Base-by-base conservation (phyloP, 2,113 vertebrate genomes). In the Epinephelus cyanopodus region DNA sequence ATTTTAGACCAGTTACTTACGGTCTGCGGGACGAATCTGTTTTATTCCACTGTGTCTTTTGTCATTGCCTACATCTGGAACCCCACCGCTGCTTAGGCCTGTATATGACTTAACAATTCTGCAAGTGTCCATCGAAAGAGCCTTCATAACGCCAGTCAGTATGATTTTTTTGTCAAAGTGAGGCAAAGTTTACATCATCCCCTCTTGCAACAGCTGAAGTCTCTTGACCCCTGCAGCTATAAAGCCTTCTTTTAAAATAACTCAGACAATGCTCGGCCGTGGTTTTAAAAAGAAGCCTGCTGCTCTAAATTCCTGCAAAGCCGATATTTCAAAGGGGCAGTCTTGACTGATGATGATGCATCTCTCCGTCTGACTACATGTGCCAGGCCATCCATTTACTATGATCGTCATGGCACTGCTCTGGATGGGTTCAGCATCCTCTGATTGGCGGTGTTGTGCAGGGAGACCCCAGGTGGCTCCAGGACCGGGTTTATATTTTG, bases 391-490 rank as follows among this genome's bases (percentile, higher is more conserved):
- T 68, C 77, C 74, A 37, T 76, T 86, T 23, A 56, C 77, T 52
- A 25, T 11, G 42, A 48, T 66, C 33, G 72, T 60, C 42, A 2
- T 8, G n/a, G n/a, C 57, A 1, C 57, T 12, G 62, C 57, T 63
- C 19, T 17, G 71, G 23, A 23, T 37, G 50, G 79, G 47, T 13
- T 83, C 69, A 12, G 42, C 65, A 0, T 63, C 29, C 61, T 52
- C 42, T 69, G 63, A 78, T 65, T 87, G 77, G 45, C 14, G 37
- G 54, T 60, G 72, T 27, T 73, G 69, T 72, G 75, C 18, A 19
- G 48, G n/a, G 86, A 79, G 91, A 66, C 90, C 50, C 42, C 94
- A 94, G 93, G 92, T 95, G 94, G 89, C 85, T 61, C 42, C 17
- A 15, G 74, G 68, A 57, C 54, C 15, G 3, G 63, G 54, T 85